phyloP scores from a whole-genome alignment of 2,797 vertebrate genomes.

The Carapus acus region DNA sequence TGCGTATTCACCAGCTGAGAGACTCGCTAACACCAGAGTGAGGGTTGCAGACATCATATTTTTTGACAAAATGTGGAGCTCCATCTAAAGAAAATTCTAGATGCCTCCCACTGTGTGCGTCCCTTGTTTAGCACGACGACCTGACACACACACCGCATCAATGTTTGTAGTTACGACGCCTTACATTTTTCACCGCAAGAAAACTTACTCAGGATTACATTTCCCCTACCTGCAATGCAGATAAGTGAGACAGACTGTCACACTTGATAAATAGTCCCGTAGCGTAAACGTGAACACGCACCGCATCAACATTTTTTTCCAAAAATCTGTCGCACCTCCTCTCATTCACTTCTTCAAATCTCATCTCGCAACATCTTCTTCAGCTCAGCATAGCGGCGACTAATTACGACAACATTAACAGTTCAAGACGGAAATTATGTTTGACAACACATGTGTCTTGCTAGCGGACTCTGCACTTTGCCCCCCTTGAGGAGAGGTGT shows the following conservation, averaged over 20 bases:
- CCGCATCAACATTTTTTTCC: too few species aligned
- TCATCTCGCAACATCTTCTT: too few species aligned
- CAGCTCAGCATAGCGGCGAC: too few species aligned
- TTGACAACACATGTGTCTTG: constrained; percentile 17
- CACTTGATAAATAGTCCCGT: constrained; percentile 15
- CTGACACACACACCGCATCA: constrained; percentile 35
- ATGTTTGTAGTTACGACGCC: constrained; percentile 49
- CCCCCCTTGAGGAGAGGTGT: constrained; percentile 24
- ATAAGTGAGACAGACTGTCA: constrained; percentile 49
- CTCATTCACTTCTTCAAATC: constrained; percentile 24
- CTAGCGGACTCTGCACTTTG: constrained; percentile 35
- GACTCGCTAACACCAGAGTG: constrained; percentile 11
- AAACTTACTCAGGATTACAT: constrained; percentile 58
- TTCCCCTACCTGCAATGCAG: constrained; percentile 65
- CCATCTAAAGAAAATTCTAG: constrained; percentile 18
- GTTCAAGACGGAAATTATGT: constrained; percentile 2
- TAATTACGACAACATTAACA: constrained; percentile 13
- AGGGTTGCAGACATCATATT: constrained; percentile 24
- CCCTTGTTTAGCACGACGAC: constrained; percentile 5
- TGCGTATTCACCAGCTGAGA: constrained; percentile 23
- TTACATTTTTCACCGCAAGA: constrained; percentile 62
- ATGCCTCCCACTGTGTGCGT: constrained; percentile 4
- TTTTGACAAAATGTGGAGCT: constrained; percentile 20
- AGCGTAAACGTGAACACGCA: too few species aligned
- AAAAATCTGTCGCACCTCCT: constrained; percentile 30